Evolutionary conservation across 2,888 invertebrate genomes (phyloP), one percentile per base, ranked within the genome.

Genomic region (Pseudococcus viburni): DNA sequence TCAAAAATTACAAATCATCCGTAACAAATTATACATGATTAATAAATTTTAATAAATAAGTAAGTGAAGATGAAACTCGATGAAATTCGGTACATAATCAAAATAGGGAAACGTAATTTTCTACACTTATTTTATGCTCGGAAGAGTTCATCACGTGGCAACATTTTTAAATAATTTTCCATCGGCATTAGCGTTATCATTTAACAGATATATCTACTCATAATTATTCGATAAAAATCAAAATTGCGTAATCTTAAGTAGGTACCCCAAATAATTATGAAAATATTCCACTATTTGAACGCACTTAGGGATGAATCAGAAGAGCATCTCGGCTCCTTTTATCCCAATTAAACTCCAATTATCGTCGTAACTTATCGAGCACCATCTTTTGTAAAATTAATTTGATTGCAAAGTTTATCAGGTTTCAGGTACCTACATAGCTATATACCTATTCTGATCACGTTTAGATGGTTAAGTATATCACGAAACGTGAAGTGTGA

Each of bases 331-430:
- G 26, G 26, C 26, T 33, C n/a, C 42, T 19, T 19, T 80, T 42
- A 39, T 46, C 17, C 80, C 42, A 46, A 42, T 42, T 80, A 80
- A 42, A 42, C 80, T 80, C 80, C 33, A 39, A 80, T 80, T 80
- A 80, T 42, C 6, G 3, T 33, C 26, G 1, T 80, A 80, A 80
- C n/a, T 42, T 42, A 80, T 42, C n/a, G 26, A 33, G 26, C 1
- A 42, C n/a, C 80, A 73, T n/a, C 19, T 80, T 80, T 80, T 42
- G 12, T 80, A 8, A 33, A 80, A n/a, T 42, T 80, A 19, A 42
- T 80, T 80, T 39, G 5, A 80, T 80, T 80, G 80, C 80, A 42
- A 80, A 26, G 15, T 80, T 80, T 42, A 80, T 80, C 8, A 42
- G 42, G 9, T 33, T n/a, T n/a, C n/a, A n/a, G n/a, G n/a, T n/a